Evolutionary conservation across 1,140 invertebrate genomes (phyloP), one percentile per base, ranked within the genome.

Genomic region (Aphaenogaster floridana): DNA sequence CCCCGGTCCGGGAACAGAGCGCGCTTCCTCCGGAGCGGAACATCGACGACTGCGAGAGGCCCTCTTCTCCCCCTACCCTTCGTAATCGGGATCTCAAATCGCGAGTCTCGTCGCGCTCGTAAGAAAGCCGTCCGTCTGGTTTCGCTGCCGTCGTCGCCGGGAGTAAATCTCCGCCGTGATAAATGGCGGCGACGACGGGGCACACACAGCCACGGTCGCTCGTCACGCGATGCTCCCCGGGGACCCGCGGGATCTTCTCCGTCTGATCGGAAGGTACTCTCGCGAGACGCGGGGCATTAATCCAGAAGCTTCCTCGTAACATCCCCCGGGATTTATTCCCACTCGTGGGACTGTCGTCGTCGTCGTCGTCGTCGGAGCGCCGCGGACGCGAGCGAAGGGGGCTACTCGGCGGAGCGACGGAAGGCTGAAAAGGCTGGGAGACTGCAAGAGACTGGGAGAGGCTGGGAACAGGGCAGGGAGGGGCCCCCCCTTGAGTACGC

Each of bases 231-330:
- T 50, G 45, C 11, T 57, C 39, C 36, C 39, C 13, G 28, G 34
- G 42, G 69, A 28, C 28, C 8, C 48, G 21, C 34, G 68, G 50
- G 78, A 63, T 39, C 57, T 79, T 54, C 42, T 69, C 15, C n/a
- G 50, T 57, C 21, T 13, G 52, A 79, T 79, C 48, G 42, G 61
- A 76, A 52, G 21, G 48, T 54, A 34, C 50, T 84, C 78, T 89
- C 28, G 15, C 11, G 52, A 54, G 54, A 54, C 42, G 48, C 63
- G 66, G 66, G 42, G 17, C 63, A 88, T 80, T 80, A 90, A 90
- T 88, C 86, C 89, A 90, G 71, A 88, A 90, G 86, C 80, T 90
- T 90, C 80, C 79, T 64, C 80, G 69, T 69, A 77, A 63, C 79
- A 88, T 90, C 88, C 86, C 89, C 36, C 39, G 78, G 68, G 79